phyloP scores from a whole-genome alignment of 2,113 vertebrate genomes.

The Lepisosteus oculatus region DNA sequence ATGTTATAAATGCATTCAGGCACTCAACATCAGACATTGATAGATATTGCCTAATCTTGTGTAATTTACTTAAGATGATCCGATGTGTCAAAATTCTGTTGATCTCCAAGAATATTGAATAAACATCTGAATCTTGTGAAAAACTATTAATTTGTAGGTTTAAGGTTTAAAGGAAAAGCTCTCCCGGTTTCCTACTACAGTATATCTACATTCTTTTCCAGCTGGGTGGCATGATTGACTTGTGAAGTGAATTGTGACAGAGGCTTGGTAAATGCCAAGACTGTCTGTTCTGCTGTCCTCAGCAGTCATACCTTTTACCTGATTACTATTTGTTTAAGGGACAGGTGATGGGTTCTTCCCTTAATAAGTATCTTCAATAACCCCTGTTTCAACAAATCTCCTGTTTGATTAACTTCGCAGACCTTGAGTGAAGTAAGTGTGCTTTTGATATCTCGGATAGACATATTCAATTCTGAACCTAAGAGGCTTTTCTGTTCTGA shows the following conservation, averaged over 20 bases:
- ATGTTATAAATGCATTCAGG: no score
- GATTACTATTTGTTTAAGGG: neutral
- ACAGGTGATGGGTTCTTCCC: no score
- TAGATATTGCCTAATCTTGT: no score
- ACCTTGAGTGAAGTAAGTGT: no score
- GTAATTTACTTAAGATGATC: neutral
- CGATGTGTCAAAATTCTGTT: neutral
- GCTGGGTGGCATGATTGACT: constrained; percentile 7
- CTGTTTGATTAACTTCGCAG: no score
- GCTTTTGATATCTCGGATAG: no score
- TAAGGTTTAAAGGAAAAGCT: constrained; percentile 36
- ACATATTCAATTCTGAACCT: no score
- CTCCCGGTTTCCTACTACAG: constrained; percentile 25
- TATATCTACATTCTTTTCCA: constrained; percentile 43
- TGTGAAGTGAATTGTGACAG: constrained; percentile 39
- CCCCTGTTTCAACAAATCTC: no score
- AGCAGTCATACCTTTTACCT: constrained; percentile 38
- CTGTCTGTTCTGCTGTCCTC: constrained; percentile 42
- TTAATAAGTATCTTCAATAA: no score
- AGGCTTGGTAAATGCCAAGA: constrained; percentile 13
- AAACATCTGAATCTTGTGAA: constrained; percentile 21
- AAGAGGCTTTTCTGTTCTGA: no score
- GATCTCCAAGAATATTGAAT: neutral
- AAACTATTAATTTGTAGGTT: constrained; percentile 49
- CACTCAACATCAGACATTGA: neutral